A percentile compares a stretch with the other conserved stretches of the same genome.
phyloP scores from a whole-genome alignment of 2,797 vertebrate species.

The Saxicola maurus region DNA sequence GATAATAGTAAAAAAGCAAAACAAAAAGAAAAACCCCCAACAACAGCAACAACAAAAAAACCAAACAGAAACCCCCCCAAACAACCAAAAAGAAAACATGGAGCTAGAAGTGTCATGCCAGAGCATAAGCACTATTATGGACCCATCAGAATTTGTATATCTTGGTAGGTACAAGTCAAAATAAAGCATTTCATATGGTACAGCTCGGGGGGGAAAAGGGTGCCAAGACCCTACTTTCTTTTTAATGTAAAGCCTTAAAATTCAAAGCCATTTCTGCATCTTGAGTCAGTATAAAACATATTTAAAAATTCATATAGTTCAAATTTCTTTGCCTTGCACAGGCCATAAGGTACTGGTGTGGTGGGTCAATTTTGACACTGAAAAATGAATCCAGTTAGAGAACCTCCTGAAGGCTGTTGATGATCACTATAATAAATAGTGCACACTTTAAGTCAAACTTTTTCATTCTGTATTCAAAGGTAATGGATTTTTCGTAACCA shows the following conservation, averaged over 20 bases:
- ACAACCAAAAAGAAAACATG: background rate
- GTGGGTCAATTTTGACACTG: conserved; percentile 81
- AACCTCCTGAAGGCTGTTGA: conserved; percentile 81
- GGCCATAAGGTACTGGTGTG: conserved; percentile 72
- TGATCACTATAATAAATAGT: conserved; percentile 83
- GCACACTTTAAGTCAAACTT: conserved; percentile 83
- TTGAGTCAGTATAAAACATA: conserved; percentile 73
- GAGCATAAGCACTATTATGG: background rate
- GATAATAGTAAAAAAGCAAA: background rate
- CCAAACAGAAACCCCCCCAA: background rate
- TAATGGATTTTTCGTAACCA: conserved; percentile 84
- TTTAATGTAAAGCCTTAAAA: conserved; percentile 64
- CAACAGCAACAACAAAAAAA: too few relatives aligned
- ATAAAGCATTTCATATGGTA: background rate
- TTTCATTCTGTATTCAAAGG: conserved; percentile 85
- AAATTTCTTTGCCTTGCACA: conserved; percentile 70
- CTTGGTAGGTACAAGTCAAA: background rate
- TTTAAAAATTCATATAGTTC: conserved; percentile 77
- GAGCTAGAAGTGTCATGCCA: background rate
- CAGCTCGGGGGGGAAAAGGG: background rate
- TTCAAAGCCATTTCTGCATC: conserved; percentile 60
- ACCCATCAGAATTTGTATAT: background rate
- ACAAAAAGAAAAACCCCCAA: background rate
- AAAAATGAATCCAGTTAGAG: conserved; percentile 82
- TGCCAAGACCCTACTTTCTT: conserved; percentile 21